Percentiles rank a stretch among this genome's conserved stretches.
phyloP scores from a whole-genome alignment of 2,888 invertebrate species.

The Nomada ferruginata region DNA sequence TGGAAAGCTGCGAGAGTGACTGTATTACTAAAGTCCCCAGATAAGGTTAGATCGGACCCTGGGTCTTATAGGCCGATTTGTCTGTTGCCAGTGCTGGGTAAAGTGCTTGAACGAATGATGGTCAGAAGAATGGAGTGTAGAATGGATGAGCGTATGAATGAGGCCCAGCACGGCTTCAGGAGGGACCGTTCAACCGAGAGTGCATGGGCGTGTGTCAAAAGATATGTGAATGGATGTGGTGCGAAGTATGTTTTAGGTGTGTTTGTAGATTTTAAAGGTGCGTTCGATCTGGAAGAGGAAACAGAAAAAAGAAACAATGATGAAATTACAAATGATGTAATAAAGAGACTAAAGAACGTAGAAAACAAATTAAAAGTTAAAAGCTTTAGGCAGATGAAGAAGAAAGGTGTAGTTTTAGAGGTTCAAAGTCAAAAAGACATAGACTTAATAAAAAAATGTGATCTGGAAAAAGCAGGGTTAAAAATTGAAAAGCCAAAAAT shows the following conservation, averaged over 20 bases:
- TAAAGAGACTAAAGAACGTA: too few relatives aligned
- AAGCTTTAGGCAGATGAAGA: too few relatives aligned
- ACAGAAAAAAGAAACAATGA: too few relatives aligned
- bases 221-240: not conserved
- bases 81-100: conserved; percentile 8
- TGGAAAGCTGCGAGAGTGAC: not conserved
- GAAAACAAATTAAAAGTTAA: too few relatives aligned
- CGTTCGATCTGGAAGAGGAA: conserved; percentile 3
- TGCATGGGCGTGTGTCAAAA: conserved; percentile 22
- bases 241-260: conserved; percentile 12
- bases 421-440: too few relatives aligned
- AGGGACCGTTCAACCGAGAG: conserved; percentile 10
- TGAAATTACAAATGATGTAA: too few relatives aligned
- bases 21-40: not conserved
- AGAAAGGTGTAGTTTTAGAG: too few relatives aligned
- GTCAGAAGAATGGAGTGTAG: not conserved
- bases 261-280: not conserved
- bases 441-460: too few relatives aligned
- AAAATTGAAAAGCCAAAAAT: too few relatives aligned
- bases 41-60: conserved; percentile 3
- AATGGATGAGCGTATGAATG: not conserved
- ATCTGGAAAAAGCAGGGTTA: too few relatives aligned
- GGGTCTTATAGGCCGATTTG: conserved; percentile 24
- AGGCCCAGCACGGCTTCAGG: conserved; percentile 13
- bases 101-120: conserved; percentile 20